Conservation (phyloP, 2,888 invertebrate genomes). For the Drosophila buzzatii region DNA sequence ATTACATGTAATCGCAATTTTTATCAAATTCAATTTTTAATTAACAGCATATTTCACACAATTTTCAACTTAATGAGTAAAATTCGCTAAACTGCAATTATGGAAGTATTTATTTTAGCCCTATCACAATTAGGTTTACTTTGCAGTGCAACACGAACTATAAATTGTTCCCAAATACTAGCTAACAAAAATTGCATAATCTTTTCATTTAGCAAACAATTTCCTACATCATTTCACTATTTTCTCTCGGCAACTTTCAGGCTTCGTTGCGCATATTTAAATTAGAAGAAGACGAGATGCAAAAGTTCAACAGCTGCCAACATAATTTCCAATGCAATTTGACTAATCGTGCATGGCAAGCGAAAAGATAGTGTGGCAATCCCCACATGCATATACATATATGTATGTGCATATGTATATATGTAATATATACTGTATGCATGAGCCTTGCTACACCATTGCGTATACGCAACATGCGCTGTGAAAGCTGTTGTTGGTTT, state of each 20-base stretch:
- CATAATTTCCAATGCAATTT: constrained; percentile 32
- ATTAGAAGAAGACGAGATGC: constrained; percentile 28
- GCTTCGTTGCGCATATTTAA: constrained; percentile 34
- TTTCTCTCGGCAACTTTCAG: constrained; percentile 13
- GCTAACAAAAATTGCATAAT: not conserved
- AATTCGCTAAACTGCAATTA: not conserved
- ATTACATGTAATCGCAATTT: not conserved
- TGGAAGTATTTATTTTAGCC: no score
- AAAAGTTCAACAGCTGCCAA: constrained; percentile 19
- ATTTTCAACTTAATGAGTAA: not conserved
- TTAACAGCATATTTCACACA: not conserved
- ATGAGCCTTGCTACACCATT: not conserved
- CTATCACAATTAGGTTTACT: not conserved
- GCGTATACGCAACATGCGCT: constrained; percentile 40
- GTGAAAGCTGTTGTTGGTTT: constrained; percentile 21
- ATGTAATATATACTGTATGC: not conserved
- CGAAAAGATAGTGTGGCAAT: constrained; percentile 17
- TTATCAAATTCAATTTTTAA: not conserved
- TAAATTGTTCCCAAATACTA: not conserved
- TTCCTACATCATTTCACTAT: constrained; percentile 41
- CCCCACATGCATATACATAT: not conserved
- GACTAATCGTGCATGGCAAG: constrained; percentile 38
- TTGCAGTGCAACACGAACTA: not conserved
- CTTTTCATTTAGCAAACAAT: constrained; percentile 33
- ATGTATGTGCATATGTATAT: not conserved